These are phyloP conservation scores for Lepus europaeus DNA, from an alignment of 2,113 vertebrate genomes.

Conservation along the genomic window DNA sequence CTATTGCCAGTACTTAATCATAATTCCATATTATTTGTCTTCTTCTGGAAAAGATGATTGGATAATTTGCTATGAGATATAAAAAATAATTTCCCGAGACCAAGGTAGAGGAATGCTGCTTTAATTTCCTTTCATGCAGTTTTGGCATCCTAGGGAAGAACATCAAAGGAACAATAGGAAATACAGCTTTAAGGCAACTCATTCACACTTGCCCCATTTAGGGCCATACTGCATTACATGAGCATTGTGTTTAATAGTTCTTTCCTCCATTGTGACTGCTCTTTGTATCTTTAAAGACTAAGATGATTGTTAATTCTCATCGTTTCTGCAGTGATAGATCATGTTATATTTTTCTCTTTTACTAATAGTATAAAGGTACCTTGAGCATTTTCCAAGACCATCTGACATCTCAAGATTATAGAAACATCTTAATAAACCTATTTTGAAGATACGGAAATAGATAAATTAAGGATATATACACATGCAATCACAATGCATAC, in stretches of 20 bases:
- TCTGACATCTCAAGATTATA: not conserved
- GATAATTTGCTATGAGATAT: slow-evolving; percentile 18
- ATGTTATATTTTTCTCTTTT: slow-evolving; percentile 36
- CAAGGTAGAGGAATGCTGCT: not conserved
- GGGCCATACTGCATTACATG: not conserved
- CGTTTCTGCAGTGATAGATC: too few relatives aligned
- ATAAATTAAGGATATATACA: not conserved
- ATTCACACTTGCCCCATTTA: not conserved
- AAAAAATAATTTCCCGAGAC: slow-evolving; percentile 60
- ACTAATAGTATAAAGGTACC: not conserved
- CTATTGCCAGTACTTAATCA: slow-evolving; percentile 29
- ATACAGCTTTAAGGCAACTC: not conserved
- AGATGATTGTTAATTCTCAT: slow-evolving; percentile 20
- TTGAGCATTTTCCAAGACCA: not conserved
- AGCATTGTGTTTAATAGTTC: not conserved
- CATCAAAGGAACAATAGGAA: not conserved
- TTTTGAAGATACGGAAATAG: not conserved
- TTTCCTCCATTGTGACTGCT: not conserved
- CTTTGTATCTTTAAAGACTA: not conserved
- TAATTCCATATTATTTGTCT: slow-evolving; percentile 33
- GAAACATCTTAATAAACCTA: not conserved
- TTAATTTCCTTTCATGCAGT: slow-evolving; percentile 10
- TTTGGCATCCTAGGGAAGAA: not conserved
- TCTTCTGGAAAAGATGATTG: slow-evolving; percentile 37
- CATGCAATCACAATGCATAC: not conserved